Evolutionary conservation across 1,140 invertebrate genomes (phyloP), one percentile per base, ranked within the genome.

Genomic region (Anoplolepis gracilipes): DNA sequence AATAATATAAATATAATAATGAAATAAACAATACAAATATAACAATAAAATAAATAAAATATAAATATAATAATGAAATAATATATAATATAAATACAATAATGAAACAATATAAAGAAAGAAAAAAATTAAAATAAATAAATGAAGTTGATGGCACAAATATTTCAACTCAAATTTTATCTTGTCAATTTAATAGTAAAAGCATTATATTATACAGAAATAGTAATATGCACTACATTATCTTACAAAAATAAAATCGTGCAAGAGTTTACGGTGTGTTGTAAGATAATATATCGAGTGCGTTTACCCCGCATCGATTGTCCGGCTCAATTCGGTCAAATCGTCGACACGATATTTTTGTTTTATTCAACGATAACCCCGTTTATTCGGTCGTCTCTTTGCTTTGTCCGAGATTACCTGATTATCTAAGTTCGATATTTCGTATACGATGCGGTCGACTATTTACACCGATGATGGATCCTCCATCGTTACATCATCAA

Each of bases 401-500:
- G 1, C 19, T n/a, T 10, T 6, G 36, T 2, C 1, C 3, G 25
- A 36, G 25, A 2, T 64, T 53, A 57, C 1, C 10, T 22, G 36
- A n/a, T n/a, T 36, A 33, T 30, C 5, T 1, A 25, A 65, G 16
- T 65, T 22, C 13, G 33, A 67, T 65, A 78, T 69, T 1, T 33
- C 22, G 11, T 8, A 6, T 25, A 33, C 10, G 22, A 36, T 49
- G 22, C 22, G 3, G 62, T n/a, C 8, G 46, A 72, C 53, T 75
- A 82, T 82, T 73, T 82, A 53, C 28, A 36, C 72, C 28, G 78
- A 82, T 82, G 78, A 82, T 73, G 53, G 11, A 73, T 59, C n/a
- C 5, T 57, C 30, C 13, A 16, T n/a, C n/a, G n/a, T 82, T 73
- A 28, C 67, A 13, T 82, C 67, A 82, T 59, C 25, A 25, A 5